Conservation (phyloP, 2,888 invertebrate species). For the Proisotoma minuta region DNA sequence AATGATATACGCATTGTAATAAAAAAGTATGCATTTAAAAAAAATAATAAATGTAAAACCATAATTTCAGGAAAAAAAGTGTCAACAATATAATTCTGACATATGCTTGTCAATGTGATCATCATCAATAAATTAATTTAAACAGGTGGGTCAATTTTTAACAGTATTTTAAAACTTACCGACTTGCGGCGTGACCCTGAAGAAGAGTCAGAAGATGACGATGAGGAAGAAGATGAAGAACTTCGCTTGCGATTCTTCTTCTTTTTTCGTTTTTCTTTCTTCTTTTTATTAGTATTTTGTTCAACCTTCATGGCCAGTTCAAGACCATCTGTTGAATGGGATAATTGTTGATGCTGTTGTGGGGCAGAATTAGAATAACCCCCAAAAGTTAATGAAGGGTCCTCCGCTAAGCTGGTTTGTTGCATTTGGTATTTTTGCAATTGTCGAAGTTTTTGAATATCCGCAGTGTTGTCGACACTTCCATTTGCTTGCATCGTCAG, state of each 20-base stretch:
- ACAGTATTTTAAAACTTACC: slow-evolving; percentile 13
- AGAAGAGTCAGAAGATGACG: slow-evolving; percentile 40
- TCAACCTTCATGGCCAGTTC: not conserved
- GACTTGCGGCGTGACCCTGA: slow-evolving; percentile 30
- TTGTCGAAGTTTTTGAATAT: slow-evolving; percentile 17
- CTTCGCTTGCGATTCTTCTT: slow-evolving; percentile 39
- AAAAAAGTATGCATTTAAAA: too few species aligned
- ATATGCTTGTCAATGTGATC: slow-evolving; percentile 6
- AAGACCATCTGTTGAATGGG: slow-evolving; percentile 1
- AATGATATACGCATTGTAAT: too few species aligned
- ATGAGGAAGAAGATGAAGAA: slow-evolving; percentile 44
- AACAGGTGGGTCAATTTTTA: not conserved
- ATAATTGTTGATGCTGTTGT: not conserved
- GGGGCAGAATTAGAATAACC: slow-evolving; percentile 3
- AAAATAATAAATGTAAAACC: not conserved
- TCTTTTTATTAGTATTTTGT: slow-evolving; percentile 27
- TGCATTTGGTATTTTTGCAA: slow-evolving; percentile 10
- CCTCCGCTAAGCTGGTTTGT: not conserved
- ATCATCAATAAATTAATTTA: not conserved
- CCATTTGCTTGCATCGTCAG: not conserved
- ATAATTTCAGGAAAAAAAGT: not conserved
- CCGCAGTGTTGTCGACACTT: not conserved
- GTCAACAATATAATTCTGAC: slow-evolving; percentile 10
- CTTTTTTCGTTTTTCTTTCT: slow-evolving; percentile 42
- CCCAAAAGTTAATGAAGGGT: slow-evolving; percentile 9